Conservation (phyloP, 1,140 invertebrate species). For the Hetaerina americana region DNA sequence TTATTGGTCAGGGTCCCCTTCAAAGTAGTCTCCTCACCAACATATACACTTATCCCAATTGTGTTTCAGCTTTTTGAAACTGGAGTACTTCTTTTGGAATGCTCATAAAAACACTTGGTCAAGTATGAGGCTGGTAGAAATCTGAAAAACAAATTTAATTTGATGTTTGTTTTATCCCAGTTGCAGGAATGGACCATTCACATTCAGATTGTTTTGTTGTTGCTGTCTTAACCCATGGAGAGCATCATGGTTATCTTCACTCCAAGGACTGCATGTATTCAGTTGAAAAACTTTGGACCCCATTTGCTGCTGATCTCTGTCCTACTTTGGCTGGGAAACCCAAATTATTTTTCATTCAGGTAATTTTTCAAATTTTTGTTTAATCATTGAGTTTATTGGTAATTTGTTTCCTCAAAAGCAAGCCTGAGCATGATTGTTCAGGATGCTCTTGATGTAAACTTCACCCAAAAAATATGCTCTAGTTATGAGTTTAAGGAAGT, state of each 20-base stretch:
- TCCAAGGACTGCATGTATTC: constrained; percentile 28
- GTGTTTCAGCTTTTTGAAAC: neutral
- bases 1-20: too few relatives aligned
- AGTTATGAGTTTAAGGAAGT: too few relatives aligned
- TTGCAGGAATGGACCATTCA: constrained; percentile 27
- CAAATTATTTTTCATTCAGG: constrained; percentile 52
- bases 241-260: constrained; percentile 35
- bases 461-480: too few relatives aligned
- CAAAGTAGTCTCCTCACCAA: too few relatives aligned
- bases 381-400: too few relatives aligned
- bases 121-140: too few relatives aligned
- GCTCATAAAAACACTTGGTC: neutral
- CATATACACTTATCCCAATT: too few relatives aligned
- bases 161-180: constrained; percentile 3
- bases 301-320: constrained; percentile 60
- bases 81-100: constrained; percentile 18
- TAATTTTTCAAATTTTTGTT: neutral
- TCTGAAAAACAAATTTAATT: neutral
- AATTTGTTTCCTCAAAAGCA: too few relatives aligned
- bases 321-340: constrained; percentile 82
- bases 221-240: constrained; percentile 41
- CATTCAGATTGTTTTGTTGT: constrained; percentile 33
- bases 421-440: too few relatives aligned
- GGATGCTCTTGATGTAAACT: too few relatives aligned
- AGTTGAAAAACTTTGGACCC: constrained; percentile 29